Base-by-base conservation (phyloP, 2,888 invertebrate species). In the Protonemura montana region DNA sequence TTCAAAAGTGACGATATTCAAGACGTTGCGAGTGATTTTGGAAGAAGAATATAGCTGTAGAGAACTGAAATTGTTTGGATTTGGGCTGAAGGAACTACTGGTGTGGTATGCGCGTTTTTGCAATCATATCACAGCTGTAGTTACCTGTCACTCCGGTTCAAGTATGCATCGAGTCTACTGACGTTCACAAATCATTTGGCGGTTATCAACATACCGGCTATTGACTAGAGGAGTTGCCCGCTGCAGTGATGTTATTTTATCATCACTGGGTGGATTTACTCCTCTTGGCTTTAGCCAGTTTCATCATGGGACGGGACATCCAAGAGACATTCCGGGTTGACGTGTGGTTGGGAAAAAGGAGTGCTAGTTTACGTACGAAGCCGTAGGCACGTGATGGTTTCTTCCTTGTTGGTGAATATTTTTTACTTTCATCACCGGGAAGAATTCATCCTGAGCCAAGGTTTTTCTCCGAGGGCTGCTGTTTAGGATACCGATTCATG, bases 51-150 rank as follows among this genome's bases (percentile, higher is more conserved):
- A n/a, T n/a, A 35, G 35, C 3, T 10, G 35, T 35, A 35, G 10
- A 6, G 76, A 76, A 21, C 27, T 78, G 6, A 25, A 27, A 5
- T 26, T 10, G 1, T 78, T 78, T 78, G 13, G 78, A 1, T 6
- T 41, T 42, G 28, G 85, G 6, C 83, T 88, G 89, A 91, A 91
- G 91, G 91, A 92, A 91, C 91, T 91, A 89, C 89, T 89, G 90
- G 90, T 91, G 91, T 91, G 91, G 90, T 91, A 89, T 91, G 90
- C 88, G 21, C 81, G 6, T 87, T 87, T 88, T 88, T 88, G 80
- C 87, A 85, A 81, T 87, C 90, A 89, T 91, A 91, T 91, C 91
- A 91, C 91, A 91, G 91, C 90, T 89, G 89, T 90, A 91, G 91
- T 91, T 91, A 89, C 91, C 90, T 90, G 89, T 88, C 89, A 90